These are phyloP conservation scores for Pandemis cinnamomeana DNA, from an alignment of 2,888 invertebrate genomes.

Conservation along the genomic window DNA sequence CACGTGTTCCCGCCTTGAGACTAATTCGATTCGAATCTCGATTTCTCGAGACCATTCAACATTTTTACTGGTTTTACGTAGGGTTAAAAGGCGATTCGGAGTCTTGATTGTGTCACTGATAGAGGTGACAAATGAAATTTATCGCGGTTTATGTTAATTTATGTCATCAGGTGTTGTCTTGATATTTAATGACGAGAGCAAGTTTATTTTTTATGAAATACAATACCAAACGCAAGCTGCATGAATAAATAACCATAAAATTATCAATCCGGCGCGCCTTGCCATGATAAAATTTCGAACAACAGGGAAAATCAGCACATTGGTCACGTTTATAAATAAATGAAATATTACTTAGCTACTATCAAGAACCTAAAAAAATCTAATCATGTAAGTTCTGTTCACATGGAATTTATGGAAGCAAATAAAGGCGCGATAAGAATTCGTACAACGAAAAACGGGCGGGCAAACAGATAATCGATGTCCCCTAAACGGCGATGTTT, in stretches of 20 bases:
- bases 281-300: neutral
- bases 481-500: constrained; percentile 57
- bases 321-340: neutral
- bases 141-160: constrained; percentile 46
- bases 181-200: neutral
- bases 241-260: constrained; percentile 8
- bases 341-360: constrained; percentile 6
- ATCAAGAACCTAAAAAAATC: neutral
- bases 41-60: constrained; percentile 33
- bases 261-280: constrained; percentile 5
- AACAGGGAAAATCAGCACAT: constrained; percentile 12
- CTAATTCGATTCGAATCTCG: constrained; percentile 18
- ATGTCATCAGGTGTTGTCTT: constrained; percentile 35
- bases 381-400: constrained; percentile 14
- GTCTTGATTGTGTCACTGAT: constrained; percentile 44
- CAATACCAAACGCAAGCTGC: neutral
- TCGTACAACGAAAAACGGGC: constrained; percentile 53
- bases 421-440: constrained; percentile 58
- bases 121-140: constrained; percentile 42
- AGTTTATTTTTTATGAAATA: neutral
- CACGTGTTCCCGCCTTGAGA: constrained; percentile 47
- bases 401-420: constrained; percentile 49
- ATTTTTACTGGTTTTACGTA: constrained; percentile 31
- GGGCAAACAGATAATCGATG: constrained; percentile 63
- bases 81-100: constrained; percentile 36